Evolutionary conservation across 2,113 vertebrate species (phyloP).

Genomic region (Bagarius yarrelli): DNA sequence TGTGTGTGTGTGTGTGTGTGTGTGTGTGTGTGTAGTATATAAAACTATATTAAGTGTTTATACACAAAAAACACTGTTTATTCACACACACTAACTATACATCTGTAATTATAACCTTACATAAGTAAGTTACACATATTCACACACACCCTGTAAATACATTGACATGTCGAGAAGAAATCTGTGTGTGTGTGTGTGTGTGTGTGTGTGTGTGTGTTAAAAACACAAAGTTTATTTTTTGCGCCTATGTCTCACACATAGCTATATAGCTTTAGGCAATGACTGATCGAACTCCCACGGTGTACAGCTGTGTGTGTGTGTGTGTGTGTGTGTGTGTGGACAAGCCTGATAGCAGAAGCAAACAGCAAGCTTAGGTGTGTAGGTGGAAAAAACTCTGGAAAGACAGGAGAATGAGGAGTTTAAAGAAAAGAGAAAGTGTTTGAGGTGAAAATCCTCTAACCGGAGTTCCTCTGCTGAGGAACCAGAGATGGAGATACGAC

Average conservation of each 20-base stretch:
- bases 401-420: slow-evolving; percentile 1
- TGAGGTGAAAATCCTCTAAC: neutral
- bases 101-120: too few species aligned
- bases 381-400: neutral
- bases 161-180: neutral
- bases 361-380: neutral
- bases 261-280: slow-evolving; percentile 5
- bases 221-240: neutral
- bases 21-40: too few species aligned
- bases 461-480: neutral
- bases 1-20: neutral
- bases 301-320: slow-evolving; percentile 3
- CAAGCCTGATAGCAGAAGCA: slow-evolving; percentile 2
- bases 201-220: neutral
- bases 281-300: slow-evolving; percentile 6
- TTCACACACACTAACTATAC: too few species aligned
- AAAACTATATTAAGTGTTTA: neutral
- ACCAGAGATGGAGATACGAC: neutral
- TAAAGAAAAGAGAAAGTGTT: neutral
- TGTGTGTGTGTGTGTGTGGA: slow-evolving; percentile 14
- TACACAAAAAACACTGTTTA: too few species aligned
- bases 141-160: neutral
- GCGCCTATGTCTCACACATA: neutral
- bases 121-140: too few species aligned
- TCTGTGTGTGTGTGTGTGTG: neutral